Conservation (phyloP, 2,888 invertebrate genomes). For the Rhaphigaster nebulosa region DNA sequence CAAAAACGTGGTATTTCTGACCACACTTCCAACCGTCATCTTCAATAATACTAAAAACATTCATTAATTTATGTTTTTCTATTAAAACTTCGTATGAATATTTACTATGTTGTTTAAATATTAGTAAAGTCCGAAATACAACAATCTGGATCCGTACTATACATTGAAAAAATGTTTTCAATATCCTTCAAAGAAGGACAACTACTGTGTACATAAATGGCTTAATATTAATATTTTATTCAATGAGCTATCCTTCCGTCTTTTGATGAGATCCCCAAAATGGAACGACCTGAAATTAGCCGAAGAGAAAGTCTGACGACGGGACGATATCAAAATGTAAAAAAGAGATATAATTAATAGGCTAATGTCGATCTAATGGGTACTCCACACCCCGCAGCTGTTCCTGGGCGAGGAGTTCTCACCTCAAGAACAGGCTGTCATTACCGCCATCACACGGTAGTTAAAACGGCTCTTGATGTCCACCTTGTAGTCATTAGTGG, state of each 20-base stretch:
- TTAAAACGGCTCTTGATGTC: neutral
- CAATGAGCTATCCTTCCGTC: neutral
- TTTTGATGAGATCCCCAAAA: neutral
- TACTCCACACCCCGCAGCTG: constrained; percentile 28
- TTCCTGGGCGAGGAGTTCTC: constrained; percentile 29
- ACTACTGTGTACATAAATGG: neutral
- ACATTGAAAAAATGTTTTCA: too few relatives aligned
- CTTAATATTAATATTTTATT: neutral
- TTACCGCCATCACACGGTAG: neutral
- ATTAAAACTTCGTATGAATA: too few relatives aligned
- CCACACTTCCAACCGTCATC: too few relatives aligned
- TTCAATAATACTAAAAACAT: too few relatives aligned
- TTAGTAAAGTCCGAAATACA: too few relatives aligned
- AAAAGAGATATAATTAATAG: constrained; percentile 39
- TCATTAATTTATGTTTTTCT: too few relatives aligned
- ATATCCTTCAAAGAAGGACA: too few relatives aligned
- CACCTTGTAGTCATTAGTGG: neutral
- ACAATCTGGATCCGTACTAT: too few relatives aligned
- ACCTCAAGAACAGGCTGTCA: neutral
- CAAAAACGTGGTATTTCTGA: too few relatives aligned
- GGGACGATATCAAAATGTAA: constrained; percentile 32
- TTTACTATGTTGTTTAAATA: too few relatives aligned
- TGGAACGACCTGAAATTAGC: neutral
- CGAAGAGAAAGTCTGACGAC: neutral
- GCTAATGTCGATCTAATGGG: constrained; percentile 23